These are phyloP conservation scores for Dione vanillae DNA, from an alignment of 2,888 invertebrate genomes.

Conservation along the genomic window DNA sequence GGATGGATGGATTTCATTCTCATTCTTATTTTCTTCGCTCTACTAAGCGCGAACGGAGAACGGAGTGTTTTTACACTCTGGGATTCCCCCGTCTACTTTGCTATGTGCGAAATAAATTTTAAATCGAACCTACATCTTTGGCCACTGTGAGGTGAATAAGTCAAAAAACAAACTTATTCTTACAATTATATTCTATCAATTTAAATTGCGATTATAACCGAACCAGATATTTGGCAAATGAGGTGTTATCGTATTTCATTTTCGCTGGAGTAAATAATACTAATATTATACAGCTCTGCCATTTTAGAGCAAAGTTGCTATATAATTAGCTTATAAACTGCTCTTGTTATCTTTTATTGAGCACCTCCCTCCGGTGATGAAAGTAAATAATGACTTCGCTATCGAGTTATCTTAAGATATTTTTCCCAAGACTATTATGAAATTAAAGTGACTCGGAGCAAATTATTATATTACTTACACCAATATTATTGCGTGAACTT, in stretches of 20 bases:
- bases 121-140: no score
- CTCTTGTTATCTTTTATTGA: conserved; percentile 30
- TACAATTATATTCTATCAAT: no score
- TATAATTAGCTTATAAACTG: conserved; percentile 38
- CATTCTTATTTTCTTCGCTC: no score
- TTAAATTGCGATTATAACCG: not conserved
- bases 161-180: no score
- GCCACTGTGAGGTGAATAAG: no score
- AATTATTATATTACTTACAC: no score
- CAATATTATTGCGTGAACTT: no score
- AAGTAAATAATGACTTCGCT: conserved; percentile 32
- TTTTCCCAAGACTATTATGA: conserved; percentile 14
- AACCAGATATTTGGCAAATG: not conserved
- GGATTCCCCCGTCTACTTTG: no score
- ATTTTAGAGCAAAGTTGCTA: conserved; percentile 31
- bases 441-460: not conserved
- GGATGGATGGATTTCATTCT: no score
- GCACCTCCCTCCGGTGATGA: conserved; percentile 33
- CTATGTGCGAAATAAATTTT: no score
- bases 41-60: no score
- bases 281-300: conserved; percentile 7
- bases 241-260: not conserved
- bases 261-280: not conserved
- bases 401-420: conserved; percentile 22
- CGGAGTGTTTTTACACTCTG: no score